phyloP scores from a whole-genome alignment of 2,888 invertebrate genomes.

The Drosophila subsilvestris region DNA sequence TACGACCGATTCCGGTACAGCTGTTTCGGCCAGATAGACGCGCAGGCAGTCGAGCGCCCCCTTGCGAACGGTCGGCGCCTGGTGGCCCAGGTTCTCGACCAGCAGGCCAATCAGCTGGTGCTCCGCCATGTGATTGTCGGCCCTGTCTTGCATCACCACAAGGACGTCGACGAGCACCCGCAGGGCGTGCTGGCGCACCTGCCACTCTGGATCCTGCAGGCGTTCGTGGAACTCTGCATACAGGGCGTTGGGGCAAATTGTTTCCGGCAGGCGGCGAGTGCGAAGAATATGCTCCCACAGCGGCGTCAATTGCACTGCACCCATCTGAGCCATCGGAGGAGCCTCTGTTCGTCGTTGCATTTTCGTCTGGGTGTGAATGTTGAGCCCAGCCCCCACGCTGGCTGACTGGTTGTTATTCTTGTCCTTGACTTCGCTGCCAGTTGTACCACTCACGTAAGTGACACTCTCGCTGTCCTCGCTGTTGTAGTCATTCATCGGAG shows the following conservation, averaged over 20 bases:
- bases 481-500: conserved; percentile 20
- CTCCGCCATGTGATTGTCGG: conserved; percentile 88
- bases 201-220: conserved; percentile 91
- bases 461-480: conserved; percentile 44
- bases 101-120: conserved; percentile 87
- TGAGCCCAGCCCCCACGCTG: background rate
- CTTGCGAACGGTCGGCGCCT: conserved; percentile 91
- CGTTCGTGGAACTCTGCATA: conserved; percentile 90
- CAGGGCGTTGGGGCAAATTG: conserved; percentile 87
- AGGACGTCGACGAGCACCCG: conserved; percentile 91
- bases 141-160: conserved; percentile 88
- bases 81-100: conserved; percentile 91
- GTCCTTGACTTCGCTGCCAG: conserved; percentile 50
- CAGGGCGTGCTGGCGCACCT: conserved; percentile 92
- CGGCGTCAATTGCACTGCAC: conserved; percentile 87
- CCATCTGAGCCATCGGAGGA: conserved; percentile 22
- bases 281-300: conserved; percentile 92
- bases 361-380: conserved; percentile 44
- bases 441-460: conserved; percentile 34
- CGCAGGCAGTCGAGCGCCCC: conserved; percentile 91
- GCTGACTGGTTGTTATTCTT: conserved; percentile 45
- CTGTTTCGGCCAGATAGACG: conserved; percentile 89
- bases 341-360: conserved; percentile 62
- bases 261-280: conserved; percentile 89
- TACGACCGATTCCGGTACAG: conserved; percentile 88